Base-by-base conservation (phyloP, 2,797 vertebrate species). In the Margarornis squamiger region DNA sequence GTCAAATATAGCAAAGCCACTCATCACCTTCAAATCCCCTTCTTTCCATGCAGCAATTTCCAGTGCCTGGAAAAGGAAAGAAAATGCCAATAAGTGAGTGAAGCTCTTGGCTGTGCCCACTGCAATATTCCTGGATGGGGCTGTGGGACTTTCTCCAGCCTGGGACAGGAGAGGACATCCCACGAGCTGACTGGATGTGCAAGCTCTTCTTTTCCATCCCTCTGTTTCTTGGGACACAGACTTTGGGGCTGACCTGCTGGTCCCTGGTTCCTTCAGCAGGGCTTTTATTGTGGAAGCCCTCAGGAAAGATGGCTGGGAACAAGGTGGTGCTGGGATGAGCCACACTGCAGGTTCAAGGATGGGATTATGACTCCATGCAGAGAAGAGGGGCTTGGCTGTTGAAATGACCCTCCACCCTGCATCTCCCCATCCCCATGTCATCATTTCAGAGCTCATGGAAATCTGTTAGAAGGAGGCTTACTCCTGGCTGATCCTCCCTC, bases 341-440 rank as follows among this genome's bases (percentile, higher is more conserved):
- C 26, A 11, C 0, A 1, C 3, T 85, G n/a, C 61, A 14, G 7
- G 6, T 32, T 43, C 71, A 54, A 80, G 57, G 23, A 46, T 30
- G 23, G 46, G 5, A 71, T 71, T 34, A 45, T 32, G n/a, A 22
- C 14, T 13, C 26, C 7, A 0, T 49, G 22, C 8, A 52, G 38
- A 11, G 54, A 12, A 55, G 45, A 49, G 14, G 20, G 30, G 24
- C 57, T 84, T 36, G 14, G 24, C 13, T 58, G 63, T 32, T 77
- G 66, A 58, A 80, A 11, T 29, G 26, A 70, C 8, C 4, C 15
- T 75, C 78, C 71, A 82, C 16, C 62, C 55, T 81, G 43, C 23
- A 74, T 29, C 23, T 55, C 8, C 21, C 14, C 45, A 38, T 38
- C 10, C 36, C 30, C 71, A 39, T 0, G 0, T 68, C 32, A 39